Base-by-base conservation (phyloP, 2,797 vertebrate species). In the Myotis findleyi region DNA sequence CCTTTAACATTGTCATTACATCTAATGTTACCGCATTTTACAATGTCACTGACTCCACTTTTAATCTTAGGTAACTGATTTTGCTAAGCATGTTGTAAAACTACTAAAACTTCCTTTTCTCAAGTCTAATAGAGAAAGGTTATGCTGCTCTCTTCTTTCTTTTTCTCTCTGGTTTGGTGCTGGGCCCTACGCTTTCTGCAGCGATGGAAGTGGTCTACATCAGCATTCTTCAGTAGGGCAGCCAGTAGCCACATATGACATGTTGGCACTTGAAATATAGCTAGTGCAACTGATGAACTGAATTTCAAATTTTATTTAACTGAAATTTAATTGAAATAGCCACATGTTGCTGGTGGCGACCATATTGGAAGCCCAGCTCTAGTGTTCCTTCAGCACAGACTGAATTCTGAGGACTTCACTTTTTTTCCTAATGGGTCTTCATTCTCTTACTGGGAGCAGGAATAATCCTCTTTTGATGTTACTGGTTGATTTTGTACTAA, bases 81-180 rank as follows among this genome's bases (percentile, higher is more conserved):
- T 92, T 86, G 21, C 68, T 96, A 95, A 69, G 36, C 30, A 25
- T 87, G 38, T 86, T 83, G 30, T 96, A 93, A 93, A 96, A 68
- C 21, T 47, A 27, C 38, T 79, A 64, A 84, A 91, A 66, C 83
- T n/a, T 75, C 44, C n/a, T 59, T 73, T 33, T 10, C 41, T 23
- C 25, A 57, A 3, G 27, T 68, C 23, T 51, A 59, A 18, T 16
- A 83, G 73, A 86, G 64, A 18, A 68, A 80, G 55, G 83, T 12
- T 49, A 41, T 33, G 18, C 51, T 38, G 5, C 1, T 44, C 3
- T 81, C 23, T 62, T 14, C 7, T 79, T 4, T 41, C 59, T 55
- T 33, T 14, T 13, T 21, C 1, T 6, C 36, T 53, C 12, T 9
- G 4, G 2, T 6, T 51, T 5, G 30, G 6, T 3, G 9, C 51